These are phyloP conservation scores for Diabrotica undecimpunctata DNA, from an alignment of 1,140 invertebrate species.

Conservation along the genomic window DNA sequence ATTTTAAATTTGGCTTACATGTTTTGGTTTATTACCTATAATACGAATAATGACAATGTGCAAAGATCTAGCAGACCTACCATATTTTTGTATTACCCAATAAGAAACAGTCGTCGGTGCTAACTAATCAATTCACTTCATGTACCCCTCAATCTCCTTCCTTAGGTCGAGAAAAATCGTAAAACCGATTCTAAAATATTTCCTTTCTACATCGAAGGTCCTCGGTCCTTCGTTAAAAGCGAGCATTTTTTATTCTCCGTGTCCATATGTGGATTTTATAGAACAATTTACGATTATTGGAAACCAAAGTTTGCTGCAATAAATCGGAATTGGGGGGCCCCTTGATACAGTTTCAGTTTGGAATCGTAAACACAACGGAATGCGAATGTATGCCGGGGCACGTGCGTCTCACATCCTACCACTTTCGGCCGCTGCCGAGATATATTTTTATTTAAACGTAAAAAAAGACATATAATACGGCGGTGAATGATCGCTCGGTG, in stretches of 20 bases:
- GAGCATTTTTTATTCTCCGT: constrained; percentile 32
- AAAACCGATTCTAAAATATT: too few species aligned
- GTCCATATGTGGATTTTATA: constrained; percentile 38
- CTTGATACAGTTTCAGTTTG: constrained; percentile 33
- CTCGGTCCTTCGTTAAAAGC: constrained; percentile 31
- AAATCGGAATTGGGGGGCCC: constrained; percentile 35
- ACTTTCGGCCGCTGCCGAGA: neutral
- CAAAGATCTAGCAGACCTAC: too few species aligned
- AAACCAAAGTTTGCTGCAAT: constrained; percentile 35
- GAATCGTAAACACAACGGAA: constrained; percentile 36
- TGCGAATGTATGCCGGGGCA: constrained; percentile 30
- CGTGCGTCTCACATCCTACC: constrained; percentile 22
- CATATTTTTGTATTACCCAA: too few species aligned
- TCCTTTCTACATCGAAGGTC: neutral
- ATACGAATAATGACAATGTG: too few species aligned
- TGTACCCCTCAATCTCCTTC: too few species aligned
- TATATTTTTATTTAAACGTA: constrained; percentile 12
- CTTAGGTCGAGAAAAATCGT: too few species aligned
- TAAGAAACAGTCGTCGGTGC: too few species aligned
- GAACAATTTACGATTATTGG: constrained; percentile 41
- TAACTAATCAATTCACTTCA: too few species aligned
- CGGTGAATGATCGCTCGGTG: too few species aligned
- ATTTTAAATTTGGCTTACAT: too few species aligned
- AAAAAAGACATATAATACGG: constrained; percentile 17
- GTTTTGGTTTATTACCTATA: too few species aligned